Base-by-base conservation (phyloP, 2,113 vertebrate genomes). In the Cyprinus carpio region DNA sequence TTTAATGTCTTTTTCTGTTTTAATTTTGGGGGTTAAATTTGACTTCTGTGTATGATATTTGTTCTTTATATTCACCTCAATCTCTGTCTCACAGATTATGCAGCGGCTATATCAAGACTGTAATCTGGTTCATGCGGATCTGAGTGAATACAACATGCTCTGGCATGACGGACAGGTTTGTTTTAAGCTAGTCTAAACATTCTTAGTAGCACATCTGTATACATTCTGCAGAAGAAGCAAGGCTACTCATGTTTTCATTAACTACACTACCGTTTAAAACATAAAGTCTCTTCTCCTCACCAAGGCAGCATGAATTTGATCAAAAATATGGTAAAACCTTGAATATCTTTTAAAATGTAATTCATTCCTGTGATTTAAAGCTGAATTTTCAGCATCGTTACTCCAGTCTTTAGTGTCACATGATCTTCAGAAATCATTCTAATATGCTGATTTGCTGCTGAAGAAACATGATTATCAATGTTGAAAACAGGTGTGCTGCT, bases 61-160 rank as follows among this genome's bases (percentile, higher is more conserved):
- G 40, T 1, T 37, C 0, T 43, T 43, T 2, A 46, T 46, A 12
- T 46, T 46, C 43, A 46, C 43, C 43, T 12, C 43, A 3, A 3
- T 46, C 11, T 56, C 25, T 4, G 1, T 56, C 18, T 31, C 31
- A 8, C 88, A 99, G 97, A 87, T 99, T 95, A 99, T 99, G 98
- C 96, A 96, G 86, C 93, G 92, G 86, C 74, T 99, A 51, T 99
- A 96, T 91, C 93, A 95, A 4, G 92, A 98, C 62, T 99, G 98
- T 85, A 95, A 93, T 0, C 95, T 99, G n/a, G 95, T 99, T 25
- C 98, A 99, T n/a, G 97, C 98, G 3, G 98, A 99, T 84, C 93
- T 99, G 91, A 99, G 97, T 87, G 98, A 98, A 91, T 99, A 99
- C 89, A 99, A 99, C 93, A 97, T 99, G 95, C 92, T 99, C 79